Evolutionary conservation across 2,797 vertebrate genomes (phyloP).

Genomic region (Mormyrus proboscirostris): DNA sequence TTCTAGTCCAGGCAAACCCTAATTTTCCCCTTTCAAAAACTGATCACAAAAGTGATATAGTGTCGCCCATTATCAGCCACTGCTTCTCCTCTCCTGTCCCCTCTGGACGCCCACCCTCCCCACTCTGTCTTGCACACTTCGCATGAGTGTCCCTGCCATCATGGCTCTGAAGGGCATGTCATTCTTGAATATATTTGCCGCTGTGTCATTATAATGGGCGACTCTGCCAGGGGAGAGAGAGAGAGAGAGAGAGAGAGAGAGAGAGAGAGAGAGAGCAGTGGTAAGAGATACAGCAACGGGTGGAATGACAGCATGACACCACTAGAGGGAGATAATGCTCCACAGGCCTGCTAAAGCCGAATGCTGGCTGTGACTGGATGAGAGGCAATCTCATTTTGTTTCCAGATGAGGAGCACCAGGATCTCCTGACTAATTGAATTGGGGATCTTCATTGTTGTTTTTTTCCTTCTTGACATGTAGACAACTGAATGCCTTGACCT

Average conservation of each 20-base stretch:
- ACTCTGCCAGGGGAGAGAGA: not conserved
- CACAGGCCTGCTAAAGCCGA: not conserved
- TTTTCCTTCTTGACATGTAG: not conserved
- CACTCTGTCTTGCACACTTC: constrained; percentile 14
- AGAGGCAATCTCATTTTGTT: constrained; percentile 22
- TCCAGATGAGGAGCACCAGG: constrained; percentile 17
- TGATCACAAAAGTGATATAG: constrained; percentile 3
- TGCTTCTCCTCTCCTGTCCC: not conserved
- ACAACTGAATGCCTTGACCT: not conserved
- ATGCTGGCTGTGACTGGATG: not conserved
- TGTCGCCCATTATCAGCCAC: not conserved
- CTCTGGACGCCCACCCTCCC: not conserved
- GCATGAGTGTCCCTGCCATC: not conserved
- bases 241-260: not conserved
- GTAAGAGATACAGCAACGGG: not conserved
- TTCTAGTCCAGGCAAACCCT: not conserved
- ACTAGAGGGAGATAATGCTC: constrained; percentile 34
- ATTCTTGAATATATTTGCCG: constrained; percentile 22
- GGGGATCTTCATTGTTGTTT: not conserved
- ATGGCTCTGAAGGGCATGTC: constrained; percentile 18
- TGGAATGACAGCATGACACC: not conserved
- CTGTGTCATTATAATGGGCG: constrained; percentile 27
- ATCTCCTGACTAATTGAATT: not conserved
- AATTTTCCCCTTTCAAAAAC: not conserved
- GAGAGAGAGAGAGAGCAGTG: not conserved